Evolutionary conservation across 2,888 invertebrate genomes (phyloP), one percentile per base, ranked within the genome.

Genomic region (Drosophila affinis): DNA sequence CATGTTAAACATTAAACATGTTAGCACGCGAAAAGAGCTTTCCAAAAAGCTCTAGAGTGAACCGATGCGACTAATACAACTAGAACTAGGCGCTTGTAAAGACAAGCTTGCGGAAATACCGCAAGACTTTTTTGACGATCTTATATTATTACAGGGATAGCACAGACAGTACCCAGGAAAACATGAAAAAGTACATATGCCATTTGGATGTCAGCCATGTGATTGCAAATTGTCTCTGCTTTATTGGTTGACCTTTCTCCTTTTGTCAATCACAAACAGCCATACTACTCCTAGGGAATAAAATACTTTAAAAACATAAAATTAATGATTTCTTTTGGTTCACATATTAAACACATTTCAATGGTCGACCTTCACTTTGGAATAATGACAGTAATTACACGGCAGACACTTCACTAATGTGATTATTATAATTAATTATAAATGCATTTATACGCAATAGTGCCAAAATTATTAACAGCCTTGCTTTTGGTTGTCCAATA

Each of bases 401-500:
- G 14, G 21, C 46, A 27, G 67, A 48, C 58, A 58, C 51, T 18
- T 18, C 18, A 18, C 1, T 18, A 18, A 18, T 18, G 1, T 18
- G 18, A 18, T 18, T 1, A 1, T 1, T 18, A 48, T 56, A 58
- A 48, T 59, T 48, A 74, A 73, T 68, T 70, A 57, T 62, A 67
- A 64, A 55, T 65, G 56, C 3, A 32, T 32, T 32, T 9, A 32
- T 9, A 49, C 57, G 56, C 39, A 53, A 68, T 62, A 21, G 21
- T 21, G 2, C 3, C 21, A 63, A 79, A 62, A 72, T 61, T 79
- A 81, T 65, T 76, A 68, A 70, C 56, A 48, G 59, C 56, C 44
- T 6, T 58, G 48, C 29, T 10, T 45, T 62, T 59, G 53, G 51
- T 60, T 61, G 47, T 51, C 82, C 69, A 63, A 47, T 70, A 57